These are phyloP conservation scores for Dendrocincla fuliginosa DNA, from an alignment of 2,797 vertebrate species.

Conservation along the genomic window DNA sequence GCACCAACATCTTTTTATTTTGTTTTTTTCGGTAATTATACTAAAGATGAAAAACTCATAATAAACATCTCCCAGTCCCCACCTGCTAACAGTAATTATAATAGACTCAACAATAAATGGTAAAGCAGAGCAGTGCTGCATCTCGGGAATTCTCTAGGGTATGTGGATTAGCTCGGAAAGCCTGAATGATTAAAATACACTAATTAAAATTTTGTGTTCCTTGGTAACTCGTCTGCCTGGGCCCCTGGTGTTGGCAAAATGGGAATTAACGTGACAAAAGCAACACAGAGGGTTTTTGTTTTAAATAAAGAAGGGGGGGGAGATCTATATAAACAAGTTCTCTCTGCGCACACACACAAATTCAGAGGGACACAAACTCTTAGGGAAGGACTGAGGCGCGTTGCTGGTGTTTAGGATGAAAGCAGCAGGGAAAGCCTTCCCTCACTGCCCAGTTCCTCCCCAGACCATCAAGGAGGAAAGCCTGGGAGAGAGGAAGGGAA, in stretches of 20 bases:
- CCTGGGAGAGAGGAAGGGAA: not conserved
- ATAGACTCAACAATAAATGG: constrained; percentile 99
- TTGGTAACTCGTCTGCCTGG: constrained; percentile 99
- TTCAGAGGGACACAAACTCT: constrained; percentile 56
- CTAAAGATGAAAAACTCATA: constrained; percentile 99
- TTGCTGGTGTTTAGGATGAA: not conserved
- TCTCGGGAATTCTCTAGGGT: constrained; percentile 99
- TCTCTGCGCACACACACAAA: constrained; percentile 61
- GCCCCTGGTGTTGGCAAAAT: constrained; percentile 99
- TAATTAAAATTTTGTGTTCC: constrained; percentile 99
- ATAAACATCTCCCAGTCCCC: constrained; percentile 99
- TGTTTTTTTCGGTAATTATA: constrained; percentile 99
- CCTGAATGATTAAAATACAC: constrained; percentile 99
- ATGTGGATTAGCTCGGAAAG: constrained; percentile 99
- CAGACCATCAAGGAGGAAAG: not conserved
- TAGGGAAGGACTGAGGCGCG: not conserved
- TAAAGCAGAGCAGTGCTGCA: constrained; percentile 99
- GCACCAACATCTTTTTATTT: constrained; percentile 97
- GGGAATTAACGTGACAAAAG: constrained; percentile 99
- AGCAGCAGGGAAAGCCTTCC: not conserved
- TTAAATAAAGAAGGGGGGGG: constrained; percentile 91
- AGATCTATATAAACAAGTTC: constrained; percentile 84
- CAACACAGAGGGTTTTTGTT: constrained; percentile 99
- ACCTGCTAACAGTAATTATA: constrained; percentile 99
- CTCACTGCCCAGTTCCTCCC: not conserved